Base-by-base conservation (phyloP, 1,140 invertebrate genomes). In the Probaryconus sp. region DNA sequence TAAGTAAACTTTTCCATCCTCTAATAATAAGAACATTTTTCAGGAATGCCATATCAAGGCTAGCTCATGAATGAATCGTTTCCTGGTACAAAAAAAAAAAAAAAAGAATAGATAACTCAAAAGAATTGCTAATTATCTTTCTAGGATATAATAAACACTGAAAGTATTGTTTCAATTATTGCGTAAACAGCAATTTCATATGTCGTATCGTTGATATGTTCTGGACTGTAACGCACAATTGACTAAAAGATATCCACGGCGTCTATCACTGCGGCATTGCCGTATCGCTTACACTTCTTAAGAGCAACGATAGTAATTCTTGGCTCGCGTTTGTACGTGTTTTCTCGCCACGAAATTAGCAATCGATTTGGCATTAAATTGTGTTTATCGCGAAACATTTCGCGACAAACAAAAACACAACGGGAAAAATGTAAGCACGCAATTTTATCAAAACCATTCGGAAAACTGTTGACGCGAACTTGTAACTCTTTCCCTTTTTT, bases 131-230 rank as follows among this genome's bases (percentile, higher is more conserved):
- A 42, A 50, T 42, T 48, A 67, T 68, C 53, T 51, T 35, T 58
- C 2, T 30, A 68, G 53, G 47, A 68, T 50, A 55, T 58, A 58
- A 51, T 42, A 60, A n/a, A 68, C 64, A 68, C 53, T 38, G 28
- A 5, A 13, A 38, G 31, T 31, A 65, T 65, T 65, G 63, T 65
- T 56, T 55, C 40, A 65, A 56, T 65, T 65, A 68, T 68, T 68
- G 64, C 53, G 53, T 53, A 58, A 60, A 60, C 56, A 11, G 53
- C 37, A 51, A 40, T 53, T 43, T 68, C 30, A 50, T 43, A 45
- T 45, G 64, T 53, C 53, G 26, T 68, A 33, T 51, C 18, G 7
- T 14, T 60, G 64, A 68, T 68, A 68, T 60, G 40, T 33, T 38
- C 18, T 9, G 10, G 13, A 45, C 20, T 45, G 31, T 47, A 37